A percentile compares a stretch with the other conserved stretches of the same genome.
These are phyloP conservation scores for Lithophane ornitopus DNA, from an alignment of 2,888 invertebrate species.

Conservation along the genomic window DNA sequence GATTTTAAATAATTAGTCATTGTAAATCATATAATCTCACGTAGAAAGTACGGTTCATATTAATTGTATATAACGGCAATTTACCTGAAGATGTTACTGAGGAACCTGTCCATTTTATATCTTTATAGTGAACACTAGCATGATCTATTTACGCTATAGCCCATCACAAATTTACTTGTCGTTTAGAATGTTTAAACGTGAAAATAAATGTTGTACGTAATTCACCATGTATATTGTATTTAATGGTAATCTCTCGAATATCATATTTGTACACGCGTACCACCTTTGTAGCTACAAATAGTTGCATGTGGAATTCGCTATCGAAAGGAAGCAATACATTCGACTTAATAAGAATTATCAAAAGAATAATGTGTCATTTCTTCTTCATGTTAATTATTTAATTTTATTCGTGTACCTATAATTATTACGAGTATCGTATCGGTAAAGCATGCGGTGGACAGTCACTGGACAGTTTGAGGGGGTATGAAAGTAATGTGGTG, in stretches of 20 bases:
- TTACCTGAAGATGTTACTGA: slow-evolving; percentile 65
- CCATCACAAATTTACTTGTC: slow-evolving; percentile 72
- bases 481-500: slow-evolving; percentile 84
- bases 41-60: slow-evolving; percentile 67
- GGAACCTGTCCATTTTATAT: slow-evolving; percentile 80
- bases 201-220: slow-evolving; percentile 67
- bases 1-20: slow-evolving; percentile 58
- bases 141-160: slow-evolving; percentile 62
- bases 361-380: slow-evolving; percentile 57
- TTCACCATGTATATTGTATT: slow-evolving; percentile 59
- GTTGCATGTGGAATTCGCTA: slow-evolving; percentile 62
- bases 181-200: slow-evolving; percentile 63
- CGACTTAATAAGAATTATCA: slow-evolving; percentile 69
- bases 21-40: slow-evolving; percentile 69
- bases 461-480: slow-evolving; percentile 80
- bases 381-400: slow-evolving; percentile 54
- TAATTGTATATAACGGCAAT: slow-evolving; percentile 68
- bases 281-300: slow-evolving; percentile 61
- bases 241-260: slow-evolving; percentile 63
- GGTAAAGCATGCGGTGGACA: slow-evolving; percentile 68
- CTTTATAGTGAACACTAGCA: slow-evolving; percentile 69
- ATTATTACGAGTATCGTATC: slow-evolving; percentile 56
- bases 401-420: slow-evolving; percentile 59
- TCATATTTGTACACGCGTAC: slow-evolving; percentile 53
- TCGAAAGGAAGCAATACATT: slow-evolving; percentile 77